These are phyloP conservation scores for Brachionus paranguensis DNA, from an alignment of 1,140 invertebrate species.

Conservation along the genomic window DNA sequence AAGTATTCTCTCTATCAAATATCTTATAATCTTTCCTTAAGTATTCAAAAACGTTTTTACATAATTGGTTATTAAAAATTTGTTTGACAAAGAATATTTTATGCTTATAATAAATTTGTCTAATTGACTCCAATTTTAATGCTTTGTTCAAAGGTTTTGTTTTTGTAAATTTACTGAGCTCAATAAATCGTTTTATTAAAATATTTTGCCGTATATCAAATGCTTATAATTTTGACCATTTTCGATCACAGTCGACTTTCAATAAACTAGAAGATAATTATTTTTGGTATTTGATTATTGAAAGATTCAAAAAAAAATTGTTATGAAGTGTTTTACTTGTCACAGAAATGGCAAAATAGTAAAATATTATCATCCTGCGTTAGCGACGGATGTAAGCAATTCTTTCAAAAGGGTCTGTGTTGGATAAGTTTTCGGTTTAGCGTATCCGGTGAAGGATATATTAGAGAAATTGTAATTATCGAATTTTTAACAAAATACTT, in stretches of 20 bases:
- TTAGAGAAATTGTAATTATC: background rate
- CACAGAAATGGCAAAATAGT: background rate
- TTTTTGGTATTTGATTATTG: background rate
- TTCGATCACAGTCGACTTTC: no score
- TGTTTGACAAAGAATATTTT: no score
- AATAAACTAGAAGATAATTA: background rate
- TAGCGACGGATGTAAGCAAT: background rate
- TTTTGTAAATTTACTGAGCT: no score
- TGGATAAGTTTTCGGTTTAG: background rate
- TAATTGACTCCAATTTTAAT: no score
- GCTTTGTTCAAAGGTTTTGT: no score
- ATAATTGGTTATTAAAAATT: no score
- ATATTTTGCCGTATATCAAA: no score
- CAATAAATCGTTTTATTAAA: no score
- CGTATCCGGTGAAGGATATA: background rate
- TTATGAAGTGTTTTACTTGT: background rate
- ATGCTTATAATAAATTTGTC: no score
- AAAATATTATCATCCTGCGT: background rate
- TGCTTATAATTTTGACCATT: background rate
- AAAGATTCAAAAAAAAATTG: background rate
- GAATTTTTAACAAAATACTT: background rate
- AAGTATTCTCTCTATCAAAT: no score
- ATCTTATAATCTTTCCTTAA: no score
- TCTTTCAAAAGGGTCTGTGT: background rate
- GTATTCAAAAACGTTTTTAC: no score